Evolutionary conservation across 2,888 invertebrate genomes (phyloP), one percentile per base, ranked within the genome.

Genomic region (Polia nebulosa): DNA sequence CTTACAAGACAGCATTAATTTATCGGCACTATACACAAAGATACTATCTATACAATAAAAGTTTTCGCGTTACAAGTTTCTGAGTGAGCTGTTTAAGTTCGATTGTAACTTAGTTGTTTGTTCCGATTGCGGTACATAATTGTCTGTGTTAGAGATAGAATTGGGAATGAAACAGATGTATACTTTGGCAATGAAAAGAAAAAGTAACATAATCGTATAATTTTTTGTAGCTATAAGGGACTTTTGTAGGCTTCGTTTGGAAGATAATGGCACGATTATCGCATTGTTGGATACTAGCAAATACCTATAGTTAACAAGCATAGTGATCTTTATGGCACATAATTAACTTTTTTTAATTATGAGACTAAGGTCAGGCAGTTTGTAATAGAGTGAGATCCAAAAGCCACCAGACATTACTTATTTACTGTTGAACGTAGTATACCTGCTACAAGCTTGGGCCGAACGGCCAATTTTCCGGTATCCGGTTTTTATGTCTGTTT

Each of bases 1-100:
- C 81, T 82, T 63, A 69, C 61, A 71, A 78, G 85, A 83, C 82
- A 81, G 77, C 67, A 78, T 71, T 80, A 85, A 86, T 87, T 85
- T 87, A 87, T 85, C 70, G 80, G 66, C 72, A 72, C 67, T 75
- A 77, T 72, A 76, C 67, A 74, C 70, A 68, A 72, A 77, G 51
- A 80, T 58, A 67, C 47, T 59, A 63, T 61, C 68, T 77, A 61
- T 51, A 65, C 47, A 68, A 78, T 72, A 80, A 78, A 83, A 84
- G 77, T 85, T 84, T 72, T 58, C 72, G 61, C 67, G 72, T 82
- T 67, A 70, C 55, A 51, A 79, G 66, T 80, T 80, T 59, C 70
- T 56, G 52, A 75, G 64, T 70, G 72, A 79, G 69, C 70, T 67
- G 75, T 72, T 78, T 71, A 68, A 80, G 70, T 82, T 79, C 61